These are phyloP conservation scores for Caerostris darwini DNA, from an alignment of 1,140 invertebrate species.

Conservation along the genomic window DNA sequence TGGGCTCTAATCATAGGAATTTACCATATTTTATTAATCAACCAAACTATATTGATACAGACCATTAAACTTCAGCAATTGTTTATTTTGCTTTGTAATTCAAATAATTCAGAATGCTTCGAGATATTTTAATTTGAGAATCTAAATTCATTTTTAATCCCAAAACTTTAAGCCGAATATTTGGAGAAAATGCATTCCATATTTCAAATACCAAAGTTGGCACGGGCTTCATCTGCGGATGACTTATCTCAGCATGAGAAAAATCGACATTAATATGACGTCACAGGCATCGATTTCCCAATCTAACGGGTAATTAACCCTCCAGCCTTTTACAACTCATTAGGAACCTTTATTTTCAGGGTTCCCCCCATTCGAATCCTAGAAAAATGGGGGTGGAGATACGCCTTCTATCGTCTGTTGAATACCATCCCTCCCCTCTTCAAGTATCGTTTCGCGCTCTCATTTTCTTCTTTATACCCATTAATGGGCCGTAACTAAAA, in stretches of 20 bases:
- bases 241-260: background rate
- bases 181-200: too few relatives aligned
- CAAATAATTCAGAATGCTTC: too few relatives aligned
- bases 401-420: background rate
- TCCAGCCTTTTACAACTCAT: conserved; percentile 68
- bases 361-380: conserved; percentile 5
- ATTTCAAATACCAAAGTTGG: background rate
- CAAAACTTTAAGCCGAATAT: background rate
- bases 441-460: background rate
- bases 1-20: too few relatives aligned
- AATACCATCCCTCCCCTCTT: background rate
- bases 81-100: too few relatives aligned
- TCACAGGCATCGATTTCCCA: conserved; percentile 66
- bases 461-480: conserved; percentile 59
- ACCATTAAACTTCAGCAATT: too few relatives aligned
- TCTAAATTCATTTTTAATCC: background rate
- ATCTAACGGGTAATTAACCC: conserved; percentile 72
- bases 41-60: too few relatives aligned
- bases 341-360: conserved; percentile 37
- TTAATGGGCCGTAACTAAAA: conserved; percentile 59
- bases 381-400: conserved; percentile 2
- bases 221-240: background rate
- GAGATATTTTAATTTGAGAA: background rate
- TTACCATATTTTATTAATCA: too few relatives aligned
- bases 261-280: conserved; percentile 42